Evolutionary conservation across 1,140 invertebrate species (phyloP).

Genomic region (Papilio xuthus): DNA sequence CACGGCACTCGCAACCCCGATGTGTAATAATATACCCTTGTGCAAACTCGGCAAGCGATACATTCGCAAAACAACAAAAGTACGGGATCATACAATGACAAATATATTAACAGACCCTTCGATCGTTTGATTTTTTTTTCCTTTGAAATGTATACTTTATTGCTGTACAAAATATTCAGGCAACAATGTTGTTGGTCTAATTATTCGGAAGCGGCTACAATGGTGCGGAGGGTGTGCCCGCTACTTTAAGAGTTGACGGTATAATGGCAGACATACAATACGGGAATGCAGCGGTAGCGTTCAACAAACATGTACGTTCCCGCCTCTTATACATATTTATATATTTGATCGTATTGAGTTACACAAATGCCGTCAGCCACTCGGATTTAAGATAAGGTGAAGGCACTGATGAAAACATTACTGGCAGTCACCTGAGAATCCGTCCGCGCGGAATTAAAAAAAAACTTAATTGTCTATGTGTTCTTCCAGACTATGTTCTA

Average conservation of each 20-base stretch:
- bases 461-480: too few species aligned
- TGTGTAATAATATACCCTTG: slow-evolving; percentile 50
- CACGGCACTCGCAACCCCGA: slow-evolving; percentile 69
- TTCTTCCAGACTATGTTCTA: too few species aligned
- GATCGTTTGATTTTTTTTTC: slow-evolving; percentile 65
- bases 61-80: slow-evolving; percentile 60
- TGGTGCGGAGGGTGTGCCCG: slow-evolving; percentile 64
- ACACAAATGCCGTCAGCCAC: slow-evolving; percentile 45
- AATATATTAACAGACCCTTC: slow-evolving; percentile 71
- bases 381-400: slow-evolving; percentile 40
- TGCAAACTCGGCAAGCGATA: slow-evolving; percentile 49
- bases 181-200: slow-evolving; percentile 69
- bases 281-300: slow-evolving; percentile 61
- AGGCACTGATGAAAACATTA: neutral
- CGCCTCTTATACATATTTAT: slow-evolving; percentile 78
- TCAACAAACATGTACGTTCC: slow-evolving; percentile 57
- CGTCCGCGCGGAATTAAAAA: too few species aligned
- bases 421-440: too few species aligned
- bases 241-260: slow-evolving; percentile 65
- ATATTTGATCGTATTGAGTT: slow-evolving; percentile 44
- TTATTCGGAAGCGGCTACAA: slow-evolving; percentile 77
- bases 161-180: slow-evolving; percentile 51
- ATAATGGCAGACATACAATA: slow-evolving; percentile 71
- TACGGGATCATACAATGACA: slow-evolving; percentile 64
- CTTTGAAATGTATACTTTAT: slow-evolving; percentile 76